Base-by-base conservation (phyloP, 2,113 vertebrate species). In the Mastomys coucha region DNA sequence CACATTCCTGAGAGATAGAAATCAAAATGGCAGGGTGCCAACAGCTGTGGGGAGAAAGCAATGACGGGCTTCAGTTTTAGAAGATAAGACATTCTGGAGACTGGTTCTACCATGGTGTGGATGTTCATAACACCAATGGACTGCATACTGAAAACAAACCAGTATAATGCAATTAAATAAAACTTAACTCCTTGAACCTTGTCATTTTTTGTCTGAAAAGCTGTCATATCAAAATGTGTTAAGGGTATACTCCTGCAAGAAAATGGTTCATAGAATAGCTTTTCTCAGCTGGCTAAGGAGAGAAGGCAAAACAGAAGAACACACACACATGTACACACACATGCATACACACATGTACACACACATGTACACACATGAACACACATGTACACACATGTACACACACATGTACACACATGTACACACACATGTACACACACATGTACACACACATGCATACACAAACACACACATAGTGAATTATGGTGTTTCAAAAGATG, bases 161-260 rank as follows among this genome's bases (percentile, higher is more conserved):
- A 86, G 45, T 24, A 17, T 16, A 7, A 56, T 73, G 60, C 42
- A 91, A 56, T 39, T 56, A 91, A 63, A 60, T 60, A 73, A 85
- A 60, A 85, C 13, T 65, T 26, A 78, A 67, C 20, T 49, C 63
- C 75, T 94, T 88, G n/a, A 16, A 33, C n/a, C 19, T 42, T 0
- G 73, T 60, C 63, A 70, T 24, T 45, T 86, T 76, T 67, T 82
- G 65, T 92, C 92, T 78, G 65, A 93, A 97, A 93, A 95, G 53
- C 6, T 92, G 65, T 58, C 81, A 36, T 16, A 16, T 24, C 33
- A 84, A 73, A 14, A 31, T 22, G 36, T 65, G 26, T 28, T 56
- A 93, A 69, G 45, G 73, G n/a, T 20, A 60, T 24, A 45, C 16
- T 5, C 56, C n/a, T 67, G 75, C 65, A 70, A 93, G 95, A 92